Evolutionary conservation across 2,888 invertebrate species (phyloP), one percentile per base, ranked within the genome.

Genomic region (Drosophila lutescens): DNA sequence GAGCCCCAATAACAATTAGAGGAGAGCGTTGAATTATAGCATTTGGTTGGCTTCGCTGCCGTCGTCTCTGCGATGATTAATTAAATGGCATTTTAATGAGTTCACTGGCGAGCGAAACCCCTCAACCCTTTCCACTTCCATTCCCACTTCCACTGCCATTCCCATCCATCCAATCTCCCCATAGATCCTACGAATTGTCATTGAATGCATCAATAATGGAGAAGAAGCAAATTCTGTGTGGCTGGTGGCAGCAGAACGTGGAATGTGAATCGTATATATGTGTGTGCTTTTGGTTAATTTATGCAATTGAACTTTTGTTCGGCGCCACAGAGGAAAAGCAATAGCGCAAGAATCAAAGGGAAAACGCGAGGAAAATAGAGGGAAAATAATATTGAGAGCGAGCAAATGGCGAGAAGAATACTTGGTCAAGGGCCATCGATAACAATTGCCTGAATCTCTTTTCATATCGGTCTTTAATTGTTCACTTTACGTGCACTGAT

Each of bases 41-140:
- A 88, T 88, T 83, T 88, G 72, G 69, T 75, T 71, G 84, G 85
- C 80, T 83, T 75, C 79, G 51, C 60, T 70, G 75, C 60, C 68
- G 54, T 49, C 71, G 71, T 47, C 53, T 56, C 74, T 77, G 74
- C 68, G 76, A 82, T 90, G 89, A 90, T 89, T 90, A 89, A 89
- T 89, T 90, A 90, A 89, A 89, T 88, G 89, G 86, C 79, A 89
- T 89, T 89, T 89, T 90, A 89, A 89, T 90, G 90, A 89, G 90
- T 87, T 77, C 85, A 79, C 78, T 78, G 66, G 76, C 76, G 51
- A 62, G 57, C 61, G 17, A 30, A 47, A 61, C 43, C 49, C 46
- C 77, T 47, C 44, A 46, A 51, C 34, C 50, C 50, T 23, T 51
- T 51, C 43, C 65, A 36, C 4, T 50, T 34, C 26, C 43, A 8